Base-by-base conservation (phyloP, 2,797 vertebrate species). In the Chaenodraco wilsoni region DNA sequence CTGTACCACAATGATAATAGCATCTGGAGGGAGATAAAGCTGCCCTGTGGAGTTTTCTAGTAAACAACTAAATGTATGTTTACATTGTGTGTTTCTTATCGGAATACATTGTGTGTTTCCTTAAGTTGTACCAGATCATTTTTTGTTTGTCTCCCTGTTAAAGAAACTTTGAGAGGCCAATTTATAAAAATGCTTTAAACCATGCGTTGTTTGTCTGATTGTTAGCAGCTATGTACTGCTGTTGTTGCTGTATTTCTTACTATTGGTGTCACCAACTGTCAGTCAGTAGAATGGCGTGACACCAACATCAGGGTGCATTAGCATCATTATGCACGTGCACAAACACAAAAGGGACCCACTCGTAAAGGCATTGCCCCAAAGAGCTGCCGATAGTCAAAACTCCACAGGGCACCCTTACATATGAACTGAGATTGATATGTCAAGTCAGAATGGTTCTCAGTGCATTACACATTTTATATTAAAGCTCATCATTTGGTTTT, bases 381-480 rank as follows among this genome's bases (percentile, higher is more conserved):
- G 7, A 0, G 0, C 31, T 9, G 27, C 16, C n/a, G 27, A 13
- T 59, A 2, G 27, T 52, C 14, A 46, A 70, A 77, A 55, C 77
- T 85, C 77, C 73, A 84, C 71, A 78, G 46, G 58, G 55, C 49
- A 74, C 78, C 82, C 83, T 75, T 74, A 61, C 51, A 46, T 55
- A 40, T 73, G 52, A 77, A 61, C 72, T 65, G 57, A 72, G 50
- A 88, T 87, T 69, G 40, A 83, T 83, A 69, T 70, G 58, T 41
- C 73, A 72, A 37, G 76, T 72, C 58, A 83, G 82, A 86, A 69
- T 88, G 85, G 86, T 86, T 86, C 80, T 76, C 82, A 85, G 61
- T 63, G 68, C 17, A 31, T 46, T 11, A 43, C 43, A 69, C 4
- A 31, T 0, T 2, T 52, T 15, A 33, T 37, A 45, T 59, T 44